These are phyloP conservation scores for Ptilonorhynchus violaceus DNA, from an alignment of 2,113 vertebrate genomes.

Conservation along the genomic window DNA sequence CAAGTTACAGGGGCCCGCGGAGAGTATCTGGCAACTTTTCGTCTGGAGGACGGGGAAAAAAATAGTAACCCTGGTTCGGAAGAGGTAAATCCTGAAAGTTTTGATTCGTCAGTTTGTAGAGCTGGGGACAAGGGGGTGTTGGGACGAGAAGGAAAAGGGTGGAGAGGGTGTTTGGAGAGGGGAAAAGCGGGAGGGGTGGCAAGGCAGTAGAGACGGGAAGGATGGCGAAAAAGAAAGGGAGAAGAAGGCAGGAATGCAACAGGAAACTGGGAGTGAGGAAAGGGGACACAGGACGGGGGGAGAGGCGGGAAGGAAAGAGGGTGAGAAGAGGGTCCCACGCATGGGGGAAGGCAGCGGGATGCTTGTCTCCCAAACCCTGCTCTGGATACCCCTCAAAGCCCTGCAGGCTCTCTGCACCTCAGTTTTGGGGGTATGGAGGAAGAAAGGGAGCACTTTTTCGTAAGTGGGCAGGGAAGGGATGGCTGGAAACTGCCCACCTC, in stretches of 20 bases:
- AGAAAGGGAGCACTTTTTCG: not conserved
- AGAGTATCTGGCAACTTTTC: conserved; percentile 1
- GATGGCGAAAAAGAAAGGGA: not conserved
- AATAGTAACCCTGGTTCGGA: not conserved
- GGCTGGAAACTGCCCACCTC: not conserved
- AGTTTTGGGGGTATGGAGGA: not conserved
- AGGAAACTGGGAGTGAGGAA: not conserved
- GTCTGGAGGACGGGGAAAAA: not conserved
- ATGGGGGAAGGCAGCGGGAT: not conserved
- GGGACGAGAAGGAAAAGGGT: not conserved
- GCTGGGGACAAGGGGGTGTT: too few species aligned
- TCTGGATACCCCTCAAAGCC: not conserved
- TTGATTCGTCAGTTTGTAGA: not conserved
- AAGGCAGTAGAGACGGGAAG: not conserved
- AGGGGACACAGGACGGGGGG: not conserved
- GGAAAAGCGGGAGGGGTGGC: not conserved
- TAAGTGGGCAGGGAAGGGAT: not conserved
- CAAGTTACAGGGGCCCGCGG: not conserved
- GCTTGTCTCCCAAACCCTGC: too few species aligned
- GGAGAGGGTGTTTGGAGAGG: not conserved
- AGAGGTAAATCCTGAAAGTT: conserved; percentile 56
- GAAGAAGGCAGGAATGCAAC: not conserved
- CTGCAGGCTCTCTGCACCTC: accelerated
- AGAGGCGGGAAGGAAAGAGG: not conserved
- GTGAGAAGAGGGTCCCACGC: not conserved